A percentile compares a stretch with the other conserved stretches of the same genome.
These are phyloP conservation scores for Petrophora chlorosata DNA, from an alignment of 2,888 invertebrate genomes.

Conservation along the genomic window DNA sequence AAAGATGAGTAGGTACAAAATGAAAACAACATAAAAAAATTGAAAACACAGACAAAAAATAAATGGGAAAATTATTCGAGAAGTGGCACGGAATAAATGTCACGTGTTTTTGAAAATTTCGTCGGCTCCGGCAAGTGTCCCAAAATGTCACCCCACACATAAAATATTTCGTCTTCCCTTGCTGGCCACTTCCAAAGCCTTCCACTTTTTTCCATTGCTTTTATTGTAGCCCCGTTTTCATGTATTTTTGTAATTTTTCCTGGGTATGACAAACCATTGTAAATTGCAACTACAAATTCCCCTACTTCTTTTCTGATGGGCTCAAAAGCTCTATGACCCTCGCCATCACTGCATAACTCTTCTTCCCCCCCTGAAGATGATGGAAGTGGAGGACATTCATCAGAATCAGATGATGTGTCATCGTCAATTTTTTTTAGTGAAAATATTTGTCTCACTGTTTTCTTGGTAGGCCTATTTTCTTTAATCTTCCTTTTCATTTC, in stretches of 20 bases:
- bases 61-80: conserved; percentile 19
- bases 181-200: conserved; percentile 22
- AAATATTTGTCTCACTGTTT: conserved; percentile 17
- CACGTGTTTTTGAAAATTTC: conserved; percentile 19
- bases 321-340: conserved; percentile 21
- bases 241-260: conserved; percentile 21
- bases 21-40: conserved; percentile 12
- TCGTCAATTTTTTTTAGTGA: conserved; percentile 15
- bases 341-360: conserved; percentile 1
- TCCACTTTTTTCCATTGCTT: conserved; percentile 17
- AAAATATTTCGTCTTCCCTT: conserved; percentile 23
- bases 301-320: conserved; percentile 19
- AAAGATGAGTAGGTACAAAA: conserved; percentile 13
- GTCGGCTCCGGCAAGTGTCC: conserved; percentile 20
- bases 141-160: conserved; percentile 22
- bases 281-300: conserved; percentile 21
- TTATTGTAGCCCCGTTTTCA: conserved; percentile 18
- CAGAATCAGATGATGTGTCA: conserved; percentile 22
- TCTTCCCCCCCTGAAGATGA: conserved; percentile 15
- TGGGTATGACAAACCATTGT: conserved; percentile 20
- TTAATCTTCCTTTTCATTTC: conserved; percentile 16
- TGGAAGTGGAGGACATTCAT: conserved; percentile 17
- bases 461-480: conserved; percentile 12
- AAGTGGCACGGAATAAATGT: conserved; percentile 24
- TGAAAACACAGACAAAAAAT: conserved; percentile 10